phyloP scores from a whole-genome alignment of 2,888 invertebrate genomes.

The Schizaphis graminum region DNA sequence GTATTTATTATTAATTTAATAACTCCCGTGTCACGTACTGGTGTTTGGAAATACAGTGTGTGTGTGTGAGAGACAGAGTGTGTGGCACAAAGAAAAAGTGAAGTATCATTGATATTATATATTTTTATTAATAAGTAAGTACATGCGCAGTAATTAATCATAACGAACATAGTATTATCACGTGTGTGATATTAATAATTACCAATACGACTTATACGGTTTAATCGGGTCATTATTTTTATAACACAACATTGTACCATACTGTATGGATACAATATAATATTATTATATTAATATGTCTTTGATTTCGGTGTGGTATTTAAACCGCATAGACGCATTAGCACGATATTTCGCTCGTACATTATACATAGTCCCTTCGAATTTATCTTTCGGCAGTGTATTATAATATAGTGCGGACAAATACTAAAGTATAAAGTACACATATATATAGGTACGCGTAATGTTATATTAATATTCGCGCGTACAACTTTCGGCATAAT shows the following conservation, averaged over 20 bases:
- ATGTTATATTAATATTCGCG: background rate
- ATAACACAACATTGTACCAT: background rate
- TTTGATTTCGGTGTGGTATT: background rate
- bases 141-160: background rate
- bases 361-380: background rate
- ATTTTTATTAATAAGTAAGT: background rate
- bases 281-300: background rate
- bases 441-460: background rate
- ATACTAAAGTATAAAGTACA: background rate
- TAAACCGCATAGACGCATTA: background rate
- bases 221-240: background rate
- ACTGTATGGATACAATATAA: background rate
- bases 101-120: background rate
- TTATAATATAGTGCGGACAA: background rate
- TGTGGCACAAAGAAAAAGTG: background rate
- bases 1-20: constrained; percentile 5
- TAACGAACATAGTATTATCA: background rate
- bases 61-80: background rate
- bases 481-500: background rate
- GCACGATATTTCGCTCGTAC: background rate
- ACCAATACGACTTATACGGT: background rate
- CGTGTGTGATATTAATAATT: background rate
- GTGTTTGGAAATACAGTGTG: background rate
- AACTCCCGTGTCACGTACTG: background rate
- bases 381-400: background rate